Percentiles rank a stretch among this genome's conserved stretches.
phyloP scores from a whole-genome alignment of 2,888 invertebrate genomes.

The Diadegma fenestrale region DNA sequence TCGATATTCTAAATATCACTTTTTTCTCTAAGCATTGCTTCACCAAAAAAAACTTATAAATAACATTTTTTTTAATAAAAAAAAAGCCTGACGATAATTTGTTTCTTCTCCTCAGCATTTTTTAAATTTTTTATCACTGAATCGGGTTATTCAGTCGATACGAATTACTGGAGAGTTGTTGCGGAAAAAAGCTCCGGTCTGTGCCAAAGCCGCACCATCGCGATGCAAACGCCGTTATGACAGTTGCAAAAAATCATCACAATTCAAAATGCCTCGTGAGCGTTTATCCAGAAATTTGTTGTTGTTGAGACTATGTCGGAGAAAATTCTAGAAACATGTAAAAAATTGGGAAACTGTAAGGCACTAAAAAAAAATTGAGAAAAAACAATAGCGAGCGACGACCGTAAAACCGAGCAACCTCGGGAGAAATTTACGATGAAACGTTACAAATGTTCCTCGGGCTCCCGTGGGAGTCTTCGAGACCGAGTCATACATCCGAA shows the following conservation, averaged over 20 bases:
- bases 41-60: not conserved
- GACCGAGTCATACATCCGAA: constrained; percentile 11
- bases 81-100: not conserved
- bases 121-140: not conserved
- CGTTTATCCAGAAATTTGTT: constrained; percentile 23
- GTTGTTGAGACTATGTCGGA: constrained; percentile 2
- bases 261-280: constrained; percentile 4
- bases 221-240: constrained; percentile 5
- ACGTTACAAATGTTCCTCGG: constrained; percentile 40
- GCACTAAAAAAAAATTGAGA: not conserved
- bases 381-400: constrained; percentile 25
- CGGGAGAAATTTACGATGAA: constrained; percentile 47
- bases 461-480: constrained; percentile 4
- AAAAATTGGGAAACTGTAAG: not conserved
- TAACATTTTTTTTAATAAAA: not conserved
- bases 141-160: not conserved
- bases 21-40: not conserved
- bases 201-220: not conserved
- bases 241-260: constrained; percentile 33
- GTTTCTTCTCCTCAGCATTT: not conserved
- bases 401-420: constrained; percentile 33
- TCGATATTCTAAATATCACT: not conserved
- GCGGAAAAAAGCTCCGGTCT: not conserved
- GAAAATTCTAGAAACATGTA: not conserved
- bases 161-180: not conserved